Percentiles rank a stretch among this genome's conserved stretches.
phyloP scores from a whole-genome alignment of 2,113 vertebrate genomes.

The Geococcyx californianus region DNA sequence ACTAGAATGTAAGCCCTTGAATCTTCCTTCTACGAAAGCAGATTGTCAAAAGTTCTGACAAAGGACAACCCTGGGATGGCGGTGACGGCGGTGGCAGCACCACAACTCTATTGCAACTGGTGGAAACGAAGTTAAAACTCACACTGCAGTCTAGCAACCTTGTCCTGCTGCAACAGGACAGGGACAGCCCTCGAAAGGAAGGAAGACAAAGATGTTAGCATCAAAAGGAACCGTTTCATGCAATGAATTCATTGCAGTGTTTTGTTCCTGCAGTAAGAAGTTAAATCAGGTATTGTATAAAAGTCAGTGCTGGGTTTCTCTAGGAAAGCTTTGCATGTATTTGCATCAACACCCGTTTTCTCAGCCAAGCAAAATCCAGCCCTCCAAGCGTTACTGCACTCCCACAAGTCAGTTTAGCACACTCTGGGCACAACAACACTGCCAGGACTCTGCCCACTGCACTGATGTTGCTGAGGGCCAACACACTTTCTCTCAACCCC shows the following conservation, averaged over 20 bases:
- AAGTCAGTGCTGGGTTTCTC: background rate
- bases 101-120: accelerated
- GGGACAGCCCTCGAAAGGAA: background rate
- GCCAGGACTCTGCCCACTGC: background rate
- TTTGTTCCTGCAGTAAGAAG: background rate
- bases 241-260: background rate
- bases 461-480: background rate
- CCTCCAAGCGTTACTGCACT: background rate
- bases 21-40: conserved; percentile 1
- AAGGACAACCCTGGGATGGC: background rate
- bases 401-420: background rate
- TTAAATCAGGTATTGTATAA: background rate
- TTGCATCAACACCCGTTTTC: background rate
- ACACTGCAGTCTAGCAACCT: background rate
- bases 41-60: background rate
- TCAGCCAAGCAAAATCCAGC: background rate
- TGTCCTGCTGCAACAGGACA: background rate
- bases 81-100: background rate
- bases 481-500: background rate
- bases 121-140: background rate
- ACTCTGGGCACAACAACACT: accelerated
- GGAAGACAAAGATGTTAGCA: conserved; percentile 33
- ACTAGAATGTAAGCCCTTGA: conserved; percentile 52
- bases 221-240: background rate
- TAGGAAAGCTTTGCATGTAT: background rate